Percentiles rank a stretch among this genome's conserved stretches.
Evolutionary conservation across 2,888 invertebrate species (phyloP).

Genomic region (Panzeria rudis): DNA sequence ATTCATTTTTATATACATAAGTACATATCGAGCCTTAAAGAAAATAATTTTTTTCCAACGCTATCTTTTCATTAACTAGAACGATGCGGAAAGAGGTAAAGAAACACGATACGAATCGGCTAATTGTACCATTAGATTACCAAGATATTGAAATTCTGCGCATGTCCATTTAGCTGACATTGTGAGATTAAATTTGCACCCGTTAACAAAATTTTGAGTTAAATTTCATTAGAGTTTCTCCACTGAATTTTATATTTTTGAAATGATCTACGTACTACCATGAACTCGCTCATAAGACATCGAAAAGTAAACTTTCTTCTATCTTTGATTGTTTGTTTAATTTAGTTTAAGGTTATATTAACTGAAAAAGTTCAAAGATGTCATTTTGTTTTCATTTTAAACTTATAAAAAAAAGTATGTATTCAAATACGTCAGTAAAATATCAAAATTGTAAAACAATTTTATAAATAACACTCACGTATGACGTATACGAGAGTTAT

Average conservation of each 20-base stretch:
- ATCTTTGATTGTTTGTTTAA: not conserved
- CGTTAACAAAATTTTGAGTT: not conserved
- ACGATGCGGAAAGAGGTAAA: too few relatives aligned
- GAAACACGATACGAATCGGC: too few relatives aligned
- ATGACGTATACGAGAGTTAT: constrained; percentile 11
- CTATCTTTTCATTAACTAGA: too few relatives aligned
- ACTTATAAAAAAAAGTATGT: constrained; percentile 41
- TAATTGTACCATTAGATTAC: not conserved
- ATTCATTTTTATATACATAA: too few relatives aligned
- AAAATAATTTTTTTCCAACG: too few relatives aligned
- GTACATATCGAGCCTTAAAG: too few relatives aligned
- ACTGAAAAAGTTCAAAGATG: not conserved
- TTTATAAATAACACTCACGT: constrained; percentile 17
- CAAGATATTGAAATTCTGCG: too few relatives aligned
- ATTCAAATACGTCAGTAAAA: constrained; percentile 29
- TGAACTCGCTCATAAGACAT: not conserved
- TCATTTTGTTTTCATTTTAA: constrained; percentile 27
- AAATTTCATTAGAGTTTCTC: not conserved
- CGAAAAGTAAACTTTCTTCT: not conserved
- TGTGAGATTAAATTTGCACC: not conserved
- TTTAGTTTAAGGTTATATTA: not conserved
- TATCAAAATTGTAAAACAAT: not conserved
- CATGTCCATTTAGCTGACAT: too few relatives aligned
- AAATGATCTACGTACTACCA: not conserved
- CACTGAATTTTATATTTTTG: not conserved